Evolutionary conservation across 2,888 invertebrate species (phyloP), one percentile per base, ranked within the genome.

Genomic region (Ormyrus pomaceus): DNA sequence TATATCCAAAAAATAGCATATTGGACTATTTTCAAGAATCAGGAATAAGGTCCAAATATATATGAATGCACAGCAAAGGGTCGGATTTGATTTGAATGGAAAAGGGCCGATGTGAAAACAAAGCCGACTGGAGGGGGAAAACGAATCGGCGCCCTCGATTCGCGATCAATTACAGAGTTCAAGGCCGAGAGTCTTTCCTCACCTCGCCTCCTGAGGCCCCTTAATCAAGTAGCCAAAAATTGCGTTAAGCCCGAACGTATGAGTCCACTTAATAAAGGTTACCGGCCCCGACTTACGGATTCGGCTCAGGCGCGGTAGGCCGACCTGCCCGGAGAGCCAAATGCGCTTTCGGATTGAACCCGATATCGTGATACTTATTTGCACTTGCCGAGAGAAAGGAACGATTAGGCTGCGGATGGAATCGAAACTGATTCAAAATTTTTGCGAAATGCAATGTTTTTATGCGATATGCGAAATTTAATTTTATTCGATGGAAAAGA

Each of bases 291-390:
- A 58, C 87, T 88, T 87, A 86, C 87, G 86, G 86, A 89, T 89
- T 89, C 88, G 87, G 86, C 87, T 89, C 88, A 88, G 87, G 85
- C 85, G 34, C 85, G 86, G 86, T 86, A 34, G 34, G 34, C 34
- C 4, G 64, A 85, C 88, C 87, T 87, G 87, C 85, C 87, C 11
- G 45, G 50, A 61, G 50, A 48, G 68, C 8, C 6, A 6, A 6
- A 34, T 34, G 51, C 13, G 58, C 51, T 34, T 4, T 34, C 56
- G 34, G 59, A 74, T 50, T 69, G 61, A 72, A 59, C 45, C 34
- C 59, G 11, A 53, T 10, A 59, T 56, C 34, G 72, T 62, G 66
- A 79, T 55, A 72, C 66, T 80, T 76, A 80, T 80, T 76, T 80
- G 66, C 72, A 53, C 64, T 70, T 2, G 51, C 55, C 46, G 55